Conservation (phyloP, 1,140 invertebrate genomes). For the Aporrectodea caliginosa region DNA sequence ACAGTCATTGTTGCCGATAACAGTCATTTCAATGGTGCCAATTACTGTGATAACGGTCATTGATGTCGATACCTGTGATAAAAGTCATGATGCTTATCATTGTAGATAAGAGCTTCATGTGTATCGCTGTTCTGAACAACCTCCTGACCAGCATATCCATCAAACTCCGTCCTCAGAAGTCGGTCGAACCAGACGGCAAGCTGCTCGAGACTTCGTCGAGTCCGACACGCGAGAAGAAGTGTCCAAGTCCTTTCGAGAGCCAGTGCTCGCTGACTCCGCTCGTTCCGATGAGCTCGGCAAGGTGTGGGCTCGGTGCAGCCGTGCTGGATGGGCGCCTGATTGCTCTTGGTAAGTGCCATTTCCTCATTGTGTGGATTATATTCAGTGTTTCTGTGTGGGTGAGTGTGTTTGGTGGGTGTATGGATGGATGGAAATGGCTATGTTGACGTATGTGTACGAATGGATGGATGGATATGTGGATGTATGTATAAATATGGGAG, state of each 20-base stretch:
- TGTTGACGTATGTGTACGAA: too few species aligned
- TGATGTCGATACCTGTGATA: conserved; percentile 45
- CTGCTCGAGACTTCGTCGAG: not conserved
- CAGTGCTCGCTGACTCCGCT: conserved; percentile 60
- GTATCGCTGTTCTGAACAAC: conserved; percentile 65
- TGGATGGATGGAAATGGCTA: too few species aligned
- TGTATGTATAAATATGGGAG: too few species aligned
- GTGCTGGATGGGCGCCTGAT: conserved; percentile 67
- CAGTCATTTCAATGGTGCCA: too few species aligned
- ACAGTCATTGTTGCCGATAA: too few species aligned
- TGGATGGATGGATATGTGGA: too few species aligned
- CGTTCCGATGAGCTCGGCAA: conserved; percentile 65
- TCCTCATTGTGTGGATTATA: too few species aligned
- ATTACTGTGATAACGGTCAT: too few species aligned
- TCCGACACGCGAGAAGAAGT: conserved; percentile 23
- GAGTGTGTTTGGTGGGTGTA: too few species aligned
- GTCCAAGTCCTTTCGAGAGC: conserved; percentile 55
- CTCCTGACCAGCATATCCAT: conserved; percentile 65
- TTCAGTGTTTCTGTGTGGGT: too few species aligned
- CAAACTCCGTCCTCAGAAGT: conserved; percentile 47
- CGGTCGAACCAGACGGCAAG: not conserved
- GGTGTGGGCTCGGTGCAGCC: conserved; percentile 72
- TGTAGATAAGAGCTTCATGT: conserved; percentile 65
- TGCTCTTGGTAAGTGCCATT: conserved; percentile 64
- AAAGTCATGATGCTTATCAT: conserved; percentile 32